Evolutionary conservation across 2,113 vertebrate genomes (phyloP), one percentile per base, ranked within the genome.

Genomic region (Rutilus rutilus): DNA sequence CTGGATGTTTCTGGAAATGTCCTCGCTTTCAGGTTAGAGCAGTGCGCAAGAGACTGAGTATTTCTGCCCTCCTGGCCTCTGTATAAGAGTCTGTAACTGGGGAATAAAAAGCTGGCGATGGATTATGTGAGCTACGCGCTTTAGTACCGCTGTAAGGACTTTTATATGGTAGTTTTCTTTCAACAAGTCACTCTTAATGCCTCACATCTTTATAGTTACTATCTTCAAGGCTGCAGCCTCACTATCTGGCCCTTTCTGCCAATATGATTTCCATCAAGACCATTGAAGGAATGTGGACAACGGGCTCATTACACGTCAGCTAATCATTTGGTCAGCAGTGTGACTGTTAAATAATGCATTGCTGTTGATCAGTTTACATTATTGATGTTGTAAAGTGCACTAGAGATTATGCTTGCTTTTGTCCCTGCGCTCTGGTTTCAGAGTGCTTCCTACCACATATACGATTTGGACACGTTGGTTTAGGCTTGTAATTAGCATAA

Each of bases 371-470:
- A 89, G 83, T 73, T 85, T 93, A 67, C 93, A 93, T 93, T 92
- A 94, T 92, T 94, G 91, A 93, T 93, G 91, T 88, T 87, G 88
- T 84, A 52, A 81, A 92, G 87, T 91, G 91, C 91, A 91, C 80
- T 23, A 84, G 87, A 86, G 60, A 85, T 83, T 87, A 71, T 84
- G 88, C 83, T 81, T 86, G 23, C 39, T 89, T 80, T 82, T 74
- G 75, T 62, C 5, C 30, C n/a, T 57, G 69, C 11, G 52, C 47
- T 77, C 42, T 23, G 45, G 57, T 82, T 85, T 82, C 84, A 33
- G 47, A 64, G 60, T 17, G 17, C 25, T 71, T 36, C 17, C n/a
- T 71, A 21, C 52, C 36, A 78, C 5, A 8, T 80, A 64, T 80
- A 64, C 25, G 0, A 21, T 73, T 78, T 59, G 69, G 64, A 71